A percentile compares a stretch with the other conserved stretches of the same genome.
Conservation (phyloP, 1,140 invertebrate genomes). For the Mesaphorura yosii region DNA sequence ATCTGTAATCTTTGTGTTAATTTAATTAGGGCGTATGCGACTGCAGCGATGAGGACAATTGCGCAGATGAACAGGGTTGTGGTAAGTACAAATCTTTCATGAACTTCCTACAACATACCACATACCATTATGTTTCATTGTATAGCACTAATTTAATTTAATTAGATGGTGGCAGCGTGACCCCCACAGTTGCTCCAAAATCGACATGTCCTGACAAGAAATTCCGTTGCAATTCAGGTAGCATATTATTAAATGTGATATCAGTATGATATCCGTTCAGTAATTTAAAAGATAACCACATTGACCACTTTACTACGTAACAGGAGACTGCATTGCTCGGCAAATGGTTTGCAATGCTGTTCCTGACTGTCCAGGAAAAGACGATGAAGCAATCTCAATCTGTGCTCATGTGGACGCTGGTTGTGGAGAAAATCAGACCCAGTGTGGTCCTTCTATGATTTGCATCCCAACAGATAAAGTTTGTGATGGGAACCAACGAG, state of each 20-base stretch:
- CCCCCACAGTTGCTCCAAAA: constrained; percentile 28
- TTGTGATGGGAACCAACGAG: constrained; percentile 53
- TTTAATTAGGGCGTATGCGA: constrained; percentile 42
- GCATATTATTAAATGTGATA: not conserved
- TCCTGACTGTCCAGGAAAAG: constrained; percentile 48
- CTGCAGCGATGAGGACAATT: constrained; percentile 66
- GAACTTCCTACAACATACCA: too few relatives aligned
- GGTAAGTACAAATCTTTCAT: too few relatives aligned
- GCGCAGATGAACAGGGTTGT: constrained; percentile 62
- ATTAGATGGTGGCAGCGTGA: not conserved
- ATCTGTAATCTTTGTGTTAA: not conserved
- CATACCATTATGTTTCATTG: too few relatives aligned
- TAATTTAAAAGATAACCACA: too few relatives aligned
- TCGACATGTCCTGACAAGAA: constrained; percentile 48
- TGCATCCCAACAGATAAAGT: constrained; percentile 52
- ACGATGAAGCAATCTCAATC: constrained; percentile 44
- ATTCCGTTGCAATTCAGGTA: constrained; percentile 58
- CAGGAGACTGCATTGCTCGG: constrained; percentile 58
- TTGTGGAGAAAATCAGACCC: constrained; percentile 55
- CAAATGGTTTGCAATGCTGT: constrained; percentile 58
- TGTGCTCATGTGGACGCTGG: constrained; percentile 41
- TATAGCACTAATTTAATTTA: too few relatives aligned
- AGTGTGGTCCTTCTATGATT: constrained; percentile 54
- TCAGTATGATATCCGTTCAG: not conserved
- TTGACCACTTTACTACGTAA: constrained; percentile 25